A percentile compares a stretch with the other conserved stretches of the same genome.
Evolutionary conservation across 2,888 invertebrate species (phyloP).

Genomic region (Eubasilissa splendida): DNA sequence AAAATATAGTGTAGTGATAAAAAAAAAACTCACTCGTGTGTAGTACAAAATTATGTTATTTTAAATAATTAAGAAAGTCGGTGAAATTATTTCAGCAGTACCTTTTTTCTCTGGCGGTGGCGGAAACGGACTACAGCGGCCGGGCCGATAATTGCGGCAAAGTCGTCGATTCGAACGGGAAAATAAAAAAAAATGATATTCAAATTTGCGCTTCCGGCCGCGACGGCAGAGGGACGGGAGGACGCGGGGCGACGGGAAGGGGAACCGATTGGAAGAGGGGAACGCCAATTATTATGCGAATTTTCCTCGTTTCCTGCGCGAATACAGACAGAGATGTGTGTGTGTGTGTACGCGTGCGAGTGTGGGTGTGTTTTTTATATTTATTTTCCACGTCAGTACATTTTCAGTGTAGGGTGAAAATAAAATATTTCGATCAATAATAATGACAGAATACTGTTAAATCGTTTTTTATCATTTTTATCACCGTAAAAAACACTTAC

Average conservation of each 20-base stretch:
- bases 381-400: too few relatives aligned
- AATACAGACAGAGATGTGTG: slow-evolving; percentile 4
- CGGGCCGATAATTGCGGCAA: slow-evolving; percentile 16
- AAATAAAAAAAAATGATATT: slow-evolving; percentile 21
- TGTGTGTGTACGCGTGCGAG: not conserved
- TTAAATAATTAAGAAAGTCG: too few relatives aligned
- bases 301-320: slow-evolving; percentile 34
- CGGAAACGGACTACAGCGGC: slow-evolving; percentile 24
- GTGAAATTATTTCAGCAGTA: too few relatives aligned
- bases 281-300: slow-evolving; percentile 16
- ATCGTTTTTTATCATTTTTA: too few relatives aligned
- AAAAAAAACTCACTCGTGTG: too few relatives aligned
- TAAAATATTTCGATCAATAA: too few relatives aligned
- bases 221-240: not conserved
- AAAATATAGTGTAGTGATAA: too few relatives aligned
- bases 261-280: slow-evolving; percentile 22
- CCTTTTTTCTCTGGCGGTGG: slow-evolving; percentile 25
- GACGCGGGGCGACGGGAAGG: not conserved
- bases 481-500: too few relatives aligned
- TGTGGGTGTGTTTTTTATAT: not conserved
- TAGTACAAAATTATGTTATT: too few relatives aligned
- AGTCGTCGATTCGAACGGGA: slow-evolving; percentile 16
- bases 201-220: slow-evolving; percentile 18
- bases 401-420: too few relatives aligned
- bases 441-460: too few relatives aligned